Conservation (phyloP, 2,888 invertebrate genomes). For the Drosophila eohydei region DNA sequence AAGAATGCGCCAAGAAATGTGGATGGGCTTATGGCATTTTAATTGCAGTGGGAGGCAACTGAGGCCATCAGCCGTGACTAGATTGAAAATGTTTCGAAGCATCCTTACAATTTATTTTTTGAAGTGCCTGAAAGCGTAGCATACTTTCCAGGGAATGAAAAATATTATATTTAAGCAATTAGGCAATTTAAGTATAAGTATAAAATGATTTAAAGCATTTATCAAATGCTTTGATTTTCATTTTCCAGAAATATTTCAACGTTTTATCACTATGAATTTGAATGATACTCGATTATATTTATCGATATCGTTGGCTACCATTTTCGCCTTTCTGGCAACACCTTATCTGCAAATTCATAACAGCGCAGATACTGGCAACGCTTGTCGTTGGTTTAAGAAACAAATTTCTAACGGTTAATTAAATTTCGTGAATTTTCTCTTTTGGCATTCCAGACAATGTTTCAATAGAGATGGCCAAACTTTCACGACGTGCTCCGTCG, state of each 20-base stretch:
- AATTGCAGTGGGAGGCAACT: slow-evolving; percentile 51
- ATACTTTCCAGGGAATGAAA: slow-evolving; percentile 10
- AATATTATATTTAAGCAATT: background rate
- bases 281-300: background rate
- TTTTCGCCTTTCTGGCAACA: background rate
- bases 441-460: slow-evolving; percentile 83
- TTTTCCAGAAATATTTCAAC: background rate
- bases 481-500: slow-evolving; percentile 85
- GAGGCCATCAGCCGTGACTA: slow-evolving; percentile 18
- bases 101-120: slow-evolving; percentile 21
- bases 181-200: background rate
- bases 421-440: background rate
- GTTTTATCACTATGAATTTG: background rate
- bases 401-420: background rate
- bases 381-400: background rate
- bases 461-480: slow-evolving; percentile 85
- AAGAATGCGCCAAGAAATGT: slow-evolving; percentile 63
- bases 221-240: background rate
- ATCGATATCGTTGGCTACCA: background rate
- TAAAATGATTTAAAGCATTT: background rate
- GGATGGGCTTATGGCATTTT: slow-evolving; percentile 63
- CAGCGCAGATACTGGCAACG: background rate
- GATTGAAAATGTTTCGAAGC: slow-evolving; percentile 15
- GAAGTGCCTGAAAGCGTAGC: slow-evolving; percentile 32
- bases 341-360: background rate